phyloP scores from a whole-genome alignment of 2,888 invertebrate species.

The Scaptodrosophila latifasciaeformis region DNA sequence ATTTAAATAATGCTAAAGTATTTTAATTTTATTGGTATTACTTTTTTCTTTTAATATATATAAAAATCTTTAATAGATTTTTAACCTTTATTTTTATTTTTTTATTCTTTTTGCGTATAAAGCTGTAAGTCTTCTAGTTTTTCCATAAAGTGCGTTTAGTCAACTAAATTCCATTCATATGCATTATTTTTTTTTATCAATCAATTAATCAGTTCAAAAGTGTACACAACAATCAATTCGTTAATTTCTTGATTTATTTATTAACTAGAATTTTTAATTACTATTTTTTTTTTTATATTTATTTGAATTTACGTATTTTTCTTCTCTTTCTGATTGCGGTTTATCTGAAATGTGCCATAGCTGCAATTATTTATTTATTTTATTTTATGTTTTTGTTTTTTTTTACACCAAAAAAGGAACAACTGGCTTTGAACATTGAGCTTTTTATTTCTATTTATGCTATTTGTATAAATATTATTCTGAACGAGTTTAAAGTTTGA shows the following conservation, averaged over 20 bases:
- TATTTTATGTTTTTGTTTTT: conserved; percentile 11
- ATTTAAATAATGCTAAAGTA: conserved; percentile 57
- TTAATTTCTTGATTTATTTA: conserved; percentile 26
- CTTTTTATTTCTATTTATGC: conserved; percentile 32
- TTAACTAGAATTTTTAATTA: too few species aligned
- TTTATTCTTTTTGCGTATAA: conserved; percentile 56
- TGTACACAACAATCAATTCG: conserved; percentile 48
- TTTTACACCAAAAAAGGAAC: conserved; percentile 55
- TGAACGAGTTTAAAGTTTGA: conserved; percentile 33
- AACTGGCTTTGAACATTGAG: conserved; percentile 68
- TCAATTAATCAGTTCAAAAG: conserved; percentile 29
- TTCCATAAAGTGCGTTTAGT: conserved; percentile 52
- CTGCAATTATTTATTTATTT: conserved; percentile 17
- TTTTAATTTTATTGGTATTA: conserved; percentile 49
- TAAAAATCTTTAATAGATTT: conserved; percentile 1
- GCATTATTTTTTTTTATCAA: conserved; percentile 24
- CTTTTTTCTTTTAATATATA: conserved; percentile 14
- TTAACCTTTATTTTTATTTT: conserved; percentile 3
- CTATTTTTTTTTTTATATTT: conserved; percentile 3
- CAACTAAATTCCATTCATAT: conserved; percentile 56
- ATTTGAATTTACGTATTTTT: conserved; percentile 29
- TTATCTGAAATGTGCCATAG: conserved; percentile 19
- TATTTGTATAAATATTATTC: conserved; percentile 31
- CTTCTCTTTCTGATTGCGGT: conserved; percentile 28
- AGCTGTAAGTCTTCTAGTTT: conserved; percentile 71